Evolutionary conservation across 2,113 vertebrate species (phyloP), one percentile per base, ranked within the genome.

Genomic region (Dasypus novemcinctus): DNA sequence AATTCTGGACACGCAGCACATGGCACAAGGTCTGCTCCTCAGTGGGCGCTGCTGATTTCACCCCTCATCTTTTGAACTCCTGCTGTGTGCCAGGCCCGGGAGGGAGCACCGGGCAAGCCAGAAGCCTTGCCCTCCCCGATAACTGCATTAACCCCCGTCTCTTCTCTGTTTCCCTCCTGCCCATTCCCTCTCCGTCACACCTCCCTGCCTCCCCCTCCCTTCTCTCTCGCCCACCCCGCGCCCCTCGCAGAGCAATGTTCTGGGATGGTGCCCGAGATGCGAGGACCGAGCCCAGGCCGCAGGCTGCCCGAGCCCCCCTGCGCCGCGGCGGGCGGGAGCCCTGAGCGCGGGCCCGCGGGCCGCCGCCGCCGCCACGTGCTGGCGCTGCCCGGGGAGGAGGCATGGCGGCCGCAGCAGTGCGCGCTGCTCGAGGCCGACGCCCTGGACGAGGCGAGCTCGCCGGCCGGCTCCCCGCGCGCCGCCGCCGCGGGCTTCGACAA

Each of bases 211-310:
- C 21, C 93, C 76, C 71, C 25, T 33, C 89, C 91, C 66, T 97
- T 71, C 59, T 38, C 89, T 75, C 80, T 38, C 68, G 7, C 83
- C 46, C 95, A 36, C 54, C 95, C 84, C 18, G 5, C 6, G 41
- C 20, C 7, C 69, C 68, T 91, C 13, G 61, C 98, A 99, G 99
- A 98, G 99, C 98, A 98, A 99, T 99, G 99, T 98, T 98, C 99
- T 98, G 84, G 96, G 92, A 94, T 97, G 68, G 93, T 97, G 78
- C 93, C 97, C 95, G 98, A 97, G 94, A 99, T 99, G 99, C 98
- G 99, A 98, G 99, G 99, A 98, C 98, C 98, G 72, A 98, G 99
- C 98, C 98, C 99, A 5, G 98, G 98, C 98, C 99, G 98, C 97
- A 98, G 98, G 98, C 98, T 98, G 97, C 98, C 98, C 87, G 98